Base-by-base conservation (phyloP, 2,113 vertebrate species). In the Crypturellus undulatus region DNA sequence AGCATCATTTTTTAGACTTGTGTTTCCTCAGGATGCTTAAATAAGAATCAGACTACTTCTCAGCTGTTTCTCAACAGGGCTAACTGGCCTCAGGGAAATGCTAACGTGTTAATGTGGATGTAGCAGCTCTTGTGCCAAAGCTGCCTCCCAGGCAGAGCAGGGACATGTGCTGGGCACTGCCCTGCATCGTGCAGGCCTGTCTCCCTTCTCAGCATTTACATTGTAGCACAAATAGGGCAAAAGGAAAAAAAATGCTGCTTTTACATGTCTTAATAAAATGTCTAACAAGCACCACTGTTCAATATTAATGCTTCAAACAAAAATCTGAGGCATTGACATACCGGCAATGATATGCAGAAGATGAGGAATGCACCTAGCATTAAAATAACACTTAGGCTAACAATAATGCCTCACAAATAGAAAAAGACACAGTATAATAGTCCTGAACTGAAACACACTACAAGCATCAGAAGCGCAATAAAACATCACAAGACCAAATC, bases 181-280 rank as follows among this genome's bases (percentile, higher is more conserved):
- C 9, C n/a, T 28, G 43, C 32, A 15, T 10, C 78, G 43, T 28
- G 40, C 30, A 40, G 0, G 0, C 8, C 21, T 3, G 40, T 10
- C 51, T 38, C 30, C 38, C 36, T 2, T 38, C 42, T 25, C 51
- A 72, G 8, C 7, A 65, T 14, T 73, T 83, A 79, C 71, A 60
- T 36, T 82, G 89, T 62, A 86, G n/a, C 21, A 78, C 6, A 58
- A 62, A 32, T 7, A 71, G 17, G 78, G n/a, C 19, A 65, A 84
- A 88, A 64, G 4, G 78, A 72, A 65, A 76, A 58, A 5, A 2
- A 84, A 76, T 21, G 62, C 15, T 22, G 30, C 30, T 65, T 84
- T 45, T 77, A 52, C 63, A 77, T 1, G 10, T 12, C 26, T 76
- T 54, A 79, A 38, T 32, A 60, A 69, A 67, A 84, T 20, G 4